These are phyloP conservation scores for Tetrao urogallus DNA, from an alignment of 2,113 vertebrate species.

Conservation along the genomic window DNA sequence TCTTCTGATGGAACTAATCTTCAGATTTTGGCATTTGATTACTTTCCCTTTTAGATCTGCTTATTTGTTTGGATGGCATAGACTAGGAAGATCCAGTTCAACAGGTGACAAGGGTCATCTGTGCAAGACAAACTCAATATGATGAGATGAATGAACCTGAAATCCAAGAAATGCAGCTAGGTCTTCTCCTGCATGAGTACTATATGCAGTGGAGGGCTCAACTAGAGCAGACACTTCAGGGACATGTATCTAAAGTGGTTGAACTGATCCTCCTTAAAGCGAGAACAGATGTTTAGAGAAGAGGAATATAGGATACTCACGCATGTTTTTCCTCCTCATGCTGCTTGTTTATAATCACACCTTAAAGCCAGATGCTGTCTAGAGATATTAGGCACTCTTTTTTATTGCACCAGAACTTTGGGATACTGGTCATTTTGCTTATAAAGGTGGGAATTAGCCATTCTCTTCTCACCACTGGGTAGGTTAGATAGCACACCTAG, in stretches of 20 bases:
- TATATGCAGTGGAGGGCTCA: not conserved
- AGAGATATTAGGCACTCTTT: not conserved
- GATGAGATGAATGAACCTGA: not conserved
- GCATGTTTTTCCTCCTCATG: not conserved
- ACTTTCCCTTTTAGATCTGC: not conserved
- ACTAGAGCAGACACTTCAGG: not conserved
- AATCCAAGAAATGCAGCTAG: not conserved
- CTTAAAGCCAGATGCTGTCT: not conserved
- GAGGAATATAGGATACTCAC: not conserved
- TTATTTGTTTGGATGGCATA: not conserved
- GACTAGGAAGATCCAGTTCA: not conserved
- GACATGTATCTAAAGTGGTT: not conserved
- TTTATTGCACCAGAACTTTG: no score
- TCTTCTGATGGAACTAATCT: not conserved
- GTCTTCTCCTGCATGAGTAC: not conserved
- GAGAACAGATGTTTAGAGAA: not conserved
- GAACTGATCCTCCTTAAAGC: not conserved
- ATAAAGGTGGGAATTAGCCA: not conserved
- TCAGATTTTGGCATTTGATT: not conserved
- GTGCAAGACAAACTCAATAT: not conserved
- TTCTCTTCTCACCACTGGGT: not conserved
- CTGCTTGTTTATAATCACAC: not conserved
- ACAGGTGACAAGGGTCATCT: not conserved
- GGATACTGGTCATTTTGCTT: not conserved
- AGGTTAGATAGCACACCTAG: not conserved